These are phyloP conservation scores for Urocitellus parryii DNA, from an alignment of 2,113 vertebrate species.

Conservation along the genomic window DNA sequence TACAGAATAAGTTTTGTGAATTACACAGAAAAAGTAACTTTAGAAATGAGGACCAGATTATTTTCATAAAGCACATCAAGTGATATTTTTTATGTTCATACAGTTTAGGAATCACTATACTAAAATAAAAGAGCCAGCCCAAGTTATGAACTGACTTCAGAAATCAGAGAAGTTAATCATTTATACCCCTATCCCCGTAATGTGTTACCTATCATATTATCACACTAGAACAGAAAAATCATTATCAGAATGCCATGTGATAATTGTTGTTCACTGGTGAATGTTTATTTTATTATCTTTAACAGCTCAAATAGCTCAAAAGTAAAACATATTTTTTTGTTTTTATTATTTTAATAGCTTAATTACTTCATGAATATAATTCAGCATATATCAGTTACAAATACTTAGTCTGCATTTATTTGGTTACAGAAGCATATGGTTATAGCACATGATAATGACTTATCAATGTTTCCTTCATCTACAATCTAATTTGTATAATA, in stretches of 20 bases:
- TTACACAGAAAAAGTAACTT: background rate
- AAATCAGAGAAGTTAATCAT: background rate
- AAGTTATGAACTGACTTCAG: background rate
- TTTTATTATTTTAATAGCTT: background rate
- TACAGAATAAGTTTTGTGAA: background rate
- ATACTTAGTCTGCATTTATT: background rate
- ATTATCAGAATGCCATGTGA: background rate
- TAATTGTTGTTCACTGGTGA: background rate
- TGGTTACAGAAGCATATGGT: background rate
- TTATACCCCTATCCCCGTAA: background rate
- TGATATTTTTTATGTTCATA: background rate
- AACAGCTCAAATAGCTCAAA: background rate
- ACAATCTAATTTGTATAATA: conserved; percentile 25
- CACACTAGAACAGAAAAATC: background rate
- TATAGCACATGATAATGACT: background rate
- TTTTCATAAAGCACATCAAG: background rate
- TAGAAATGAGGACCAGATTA: background rate
- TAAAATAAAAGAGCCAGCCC: background rate
- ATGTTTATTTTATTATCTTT: background rate
- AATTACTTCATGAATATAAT: conserved; percentile 36
- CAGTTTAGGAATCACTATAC: background rate
- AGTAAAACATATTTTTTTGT: background rate
- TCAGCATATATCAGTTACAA: background rate
- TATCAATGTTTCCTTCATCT: background rate
- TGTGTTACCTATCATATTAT: background rate